Evolutionary conservation across 2,888 invertebrate genomes (phyloP), one percentile per base, ranked within the genome.

Genomic region (Gastracanthus pulcherrimus): DNA sequence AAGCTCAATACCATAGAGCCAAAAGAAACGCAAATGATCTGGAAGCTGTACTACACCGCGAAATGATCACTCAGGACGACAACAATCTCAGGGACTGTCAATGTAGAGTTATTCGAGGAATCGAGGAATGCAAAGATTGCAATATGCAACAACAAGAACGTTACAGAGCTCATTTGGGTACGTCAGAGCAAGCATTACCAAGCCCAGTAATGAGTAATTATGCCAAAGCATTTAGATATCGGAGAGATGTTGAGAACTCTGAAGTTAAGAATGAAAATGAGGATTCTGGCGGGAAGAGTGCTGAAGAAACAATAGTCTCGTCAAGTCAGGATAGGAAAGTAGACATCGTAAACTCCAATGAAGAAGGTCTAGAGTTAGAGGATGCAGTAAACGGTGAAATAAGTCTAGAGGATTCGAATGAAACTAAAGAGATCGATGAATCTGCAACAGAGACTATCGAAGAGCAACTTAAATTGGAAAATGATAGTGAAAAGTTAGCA

Each of bases 21-120:
- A 88, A 84, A 38, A 85, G 87, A 71, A 78, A 85, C 0, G 23
- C 23, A 29, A 69, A 82, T 0, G 77, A 86, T 23, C 31, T 88
- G 36, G 82, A 86, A 13, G 64, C 75, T n/a, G 71, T 87, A 9
- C 76, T 89, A 1, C 82, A 86, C 36, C 76, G 84, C 5, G 90
- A 90, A 74, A 90, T 90, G 89, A 86, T 89, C 34, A 77, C 85
- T 11, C 85, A 89, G 66, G 89, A 89, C 55, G 86, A 87, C 16
- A 84, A 84, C 31, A 88, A 90, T 41, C 80, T 84, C 19, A 87
- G 83, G 36, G 87, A 89, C 36, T 88, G 88, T 67, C 84, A 88
- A 5, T 88, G 88, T 41, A 86, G 90, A 72, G 87, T 88, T 0
- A 87, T 87, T 66, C 85, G 89, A 81, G 81, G 62, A 23, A 13